A percentile compares a stretch with the other conserved stretches of the same genome.
These are phyloP conservation scores for Pipistrellus pipistrellus DNA, from an alignment of 2,797 vertebrate species.

Conservation along the genomic window DNA sequence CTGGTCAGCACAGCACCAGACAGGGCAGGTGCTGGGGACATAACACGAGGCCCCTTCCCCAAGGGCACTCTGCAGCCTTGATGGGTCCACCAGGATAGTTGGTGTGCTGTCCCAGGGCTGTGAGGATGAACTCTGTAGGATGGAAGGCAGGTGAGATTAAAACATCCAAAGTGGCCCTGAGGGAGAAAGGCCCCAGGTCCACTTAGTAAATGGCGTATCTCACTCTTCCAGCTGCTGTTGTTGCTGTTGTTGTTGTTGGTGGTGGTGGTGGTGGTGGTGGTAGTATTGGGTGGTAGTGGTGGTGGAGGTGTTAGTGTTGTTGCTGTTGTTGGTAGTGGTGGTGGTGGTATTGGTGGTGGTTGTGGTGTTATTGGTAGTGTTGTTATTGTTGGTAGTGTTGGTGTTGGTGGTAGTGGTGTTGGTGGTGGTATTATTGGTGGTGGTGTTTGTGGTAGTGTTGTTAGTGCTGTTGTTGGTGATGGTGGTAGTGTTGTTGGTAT, in stretches of 20 bases:
- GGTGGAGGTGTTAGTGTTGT: not conserved
- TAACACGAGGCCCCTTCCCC: not conserved
- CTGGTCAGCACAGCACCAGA: not conserved
- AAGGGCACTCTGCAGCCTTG: not conserved
- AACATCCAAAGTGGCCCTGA: rapidly evolving
- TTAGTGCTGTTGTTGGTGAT: too few species aligned
- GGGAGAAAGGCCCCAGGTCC: not conserved
- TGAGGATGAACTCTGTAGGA: not conserved
- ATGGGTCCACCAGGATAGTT: not conserved
- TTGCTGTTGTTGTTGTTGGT: not conserved
- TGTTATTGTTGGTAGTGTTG: too few species aligned
- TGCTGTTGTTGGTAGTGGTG: too few species aligned
- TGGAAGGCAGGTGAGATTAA: not conserved
- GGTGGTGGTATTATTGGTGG: too few species aligned
- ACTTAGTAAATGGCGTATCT: not conserved
- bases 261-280: not conserved
- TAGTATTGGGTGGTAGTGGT: not conserved
- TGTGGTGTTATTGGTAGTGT: too few species aligned
- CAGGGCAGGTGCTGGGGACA: not conserved
- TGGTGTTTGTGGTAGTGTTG: too few species aligned
- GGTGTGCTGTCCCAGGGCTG: not conserved
- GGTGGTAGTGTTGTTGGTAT: too few species aligned
- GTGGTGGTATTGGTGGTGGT: too few species aligned
- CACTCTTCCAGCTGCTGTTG: not conserved
- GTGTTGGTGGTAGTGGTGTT: rapidly evolving